phyloP scores from a whole-genome alignment of 2,797 vertebrate species.

The Parauchenoglanis punctatus region DNA sequence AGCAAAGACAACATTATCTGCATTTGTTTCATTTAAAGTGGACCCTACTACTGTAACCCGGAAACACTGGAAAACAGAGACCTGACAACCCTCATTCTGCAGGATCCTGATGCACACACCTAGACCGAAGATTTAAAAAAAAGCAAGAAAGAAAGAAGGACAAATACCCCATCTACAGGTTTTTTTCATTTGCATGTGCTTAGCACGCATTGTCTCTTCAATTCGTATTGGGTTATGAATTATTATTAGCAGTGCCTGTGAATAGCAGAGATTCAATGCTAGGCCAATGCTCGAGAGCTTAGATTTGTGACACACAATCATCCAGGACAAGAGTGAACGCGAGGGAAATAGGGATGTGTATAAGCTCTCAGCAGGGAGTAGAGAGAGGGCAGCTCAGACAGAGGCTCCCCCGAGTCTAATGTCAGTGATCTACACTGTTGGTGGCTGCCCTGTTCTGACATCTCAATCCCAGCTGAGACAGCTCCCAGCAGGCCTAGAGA shows the following conservation, averaged over 20 bases:
- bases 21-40: not conserved
- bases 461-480: conserved; percentile 56
- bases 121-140: not conserved
- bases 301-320: not conserved
- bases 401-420: conserved; percentile 30
- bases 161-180: not conserved
- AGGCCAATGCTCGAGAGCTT: not conserved
- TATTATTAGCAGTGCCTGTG: not conserved
- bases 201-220: not conserved
- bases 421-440: conserved; percentile 43
- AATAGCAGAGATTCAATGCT: not conserved
- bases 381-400: conserved; percentile 27
- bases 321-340: not conserved
- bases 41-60: not conserved
- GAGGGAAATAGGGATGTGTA: conserved; percentile 18
- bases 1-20: too few species aligned
- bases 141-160: not conserved
- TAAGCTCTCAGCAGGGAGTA: conserved; percentile 33
- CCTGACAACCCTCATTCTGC: not conserved
- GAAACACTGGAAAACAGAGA: not conserved
- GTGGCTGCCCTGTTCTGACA: conserved; percentile 40
- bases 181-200: not conserved
- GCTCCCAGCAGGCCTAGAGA: conserved; percentile 42
- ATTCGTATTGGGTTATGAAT: not conserved
- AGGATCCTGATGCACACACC: not conserved